Evolutionary conservation across 2,797 vertebrate genomes (phyloP), one percentile per base, ranked within the genome.

Genomic region (Galaxias olidus): DNA sequence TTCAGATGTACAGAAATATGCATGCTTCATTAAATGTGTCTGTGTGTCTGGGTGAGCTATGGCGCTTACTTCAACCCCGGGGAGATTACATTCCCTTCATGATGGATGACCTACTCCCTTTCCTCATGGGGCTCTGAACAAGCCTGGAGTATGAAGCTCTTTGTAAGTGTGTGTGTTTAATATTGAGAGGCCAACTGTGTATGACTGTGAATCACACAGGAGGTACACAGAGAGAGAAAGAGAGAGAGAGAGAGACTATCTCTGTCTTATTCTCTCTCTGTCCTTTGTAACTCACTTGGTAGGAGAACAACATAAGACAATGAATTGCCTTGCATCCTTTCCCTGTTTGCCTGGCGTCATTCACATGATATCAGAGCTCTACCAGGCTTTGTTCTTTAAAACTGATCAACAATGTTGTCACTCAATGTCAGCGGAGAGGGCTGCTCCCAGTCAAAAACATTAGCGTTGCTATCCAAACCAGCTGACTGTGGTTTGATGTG

Each of bases 361-460:
- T 17, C 54, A 63, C 69, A 47, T 75, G 77, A 81, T 78, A 66
- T 75, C 79, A 76, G 41, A 43, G 67, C 51, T 65, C 71, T 59
- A 76, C 41, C 43, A 30, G 30, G 56, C 63, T 63, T 68, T 63
- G 17, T 46, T 14, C 41, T 63, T 15, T 56, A 14, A 42, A 64
- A 50, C 61, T 59, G 61, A 65, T 65, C 61, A 52, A 30, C 41
- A 18, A 52, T 59, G 30, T 44, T 67, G 49, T 73, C 61, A 65
- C 54, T 56, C 4, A 55, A 18, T 64, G 17, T 0, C 0, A 5
- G 10, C 10, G 9, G 30, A 30, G 30, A 30, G 2, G 30, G 30
- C 30, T 3, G 30, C 30, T 30, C 30, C 6, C 30, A 30, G 30
- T 30, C 30, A 3, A 30, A 30, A 30, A 30, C 30, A 30, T 30